Evolutionary conservation across 2,888 invertebrate species (phyloP), one percentile per base, ranked within the genome.

Genomic region (Caradrina kadenii): DNA sequence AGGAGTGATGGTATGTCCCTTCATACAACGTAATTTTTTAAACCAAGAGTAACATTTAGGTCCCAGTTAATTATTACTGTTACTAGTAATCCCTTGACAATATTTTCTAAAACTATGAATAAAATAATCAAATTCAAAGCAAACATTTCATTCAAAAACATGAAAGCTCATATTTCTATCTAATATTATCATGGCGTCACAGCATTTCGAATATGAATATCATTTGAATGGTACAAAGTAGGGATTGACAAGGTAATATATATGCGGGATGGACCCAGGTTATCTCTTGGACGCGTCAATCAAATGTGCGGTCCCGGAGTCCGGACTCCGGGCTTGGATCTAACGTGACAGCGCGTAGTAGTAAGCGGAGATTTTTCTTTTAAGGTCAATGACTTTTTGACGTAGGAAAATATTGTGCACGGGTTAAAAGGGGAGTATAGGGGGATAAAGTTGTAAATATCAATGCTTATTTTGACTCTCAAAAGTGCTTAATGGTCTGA

Each of bases 221-320:
- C 77, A 81, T 81, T 79, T 71, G 79, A 64, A 69, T 63, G 5
- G 11, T 54, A 76, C 72, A 76, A 76, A 80, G 71, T 68, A 61
- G 65, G 72, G 81, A 76, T 71, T 73, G 73, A 77, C 72, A 73
- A 86, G 75, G 84, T 89, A 87, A 89, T 89, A 87, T 89, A 89
- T 88, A 88, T 86, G 82, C 82, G 76, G 82, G 76, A 61, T 78
- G 59, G 77, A 50, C 62, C 79, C 79, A 80, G 81, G 84, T 80
- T 86, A 85, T 88, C 87, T 84, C 74, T 69, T 74, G 67, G 50
- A 53, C 56, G 60, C 65, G 86, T 86, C 87, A 77, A 75, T 83
- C 80, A 80, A 80, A 71, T 56, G 63, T 73, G 56, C 62, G 66
- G 67, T 71, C 26, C 8, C 13, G 31, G 21, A 60, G 59, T 74